Base-by-base conservation (phyloP, 2,113 vertebrate species). In the Caretta caretta region DNA sequence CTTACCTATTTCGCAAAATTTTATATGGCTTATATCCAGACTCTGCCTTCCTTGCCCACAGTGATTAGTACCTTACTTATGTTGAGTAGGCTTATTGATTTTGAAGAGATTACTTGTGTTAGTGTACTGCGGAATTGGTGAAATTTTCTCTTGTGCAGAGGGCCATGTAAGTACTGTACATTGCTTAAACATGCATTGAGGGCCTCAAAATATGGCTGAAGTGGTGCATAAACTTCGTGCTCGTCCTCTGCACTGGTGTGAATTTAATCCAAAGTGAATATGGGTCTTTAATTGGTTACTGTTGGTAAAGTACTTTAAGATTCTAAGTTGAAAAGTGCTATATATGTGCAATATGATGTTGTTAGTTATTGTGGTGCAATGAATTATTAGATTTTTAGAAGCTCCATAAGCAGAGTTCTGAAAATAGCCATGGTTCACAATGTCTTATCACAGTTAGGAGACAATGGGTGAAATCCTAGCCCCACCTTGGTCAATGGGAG, bases 141-240 rank as follows among this genome's bases (percentile, higher is more conserved):
- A 31, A 83, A 80, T 83, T 1, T 1, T 84, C 27, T 2, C 7
- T 13, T 51, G 24, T 76, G 38, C 29, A 38, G 62, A 46, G 3
- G 59, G 48, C 24, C 12, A n/a, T 86, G 42, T 88, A 51, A 76
- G 51, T 85, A 89, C 83, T n/a, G 8, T 51, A 2, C 46, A 6
- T 42, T 81, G 27, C 17, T 86, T 69, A 22, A 81, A 90, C 4
- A 83, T 3, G 9, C 6, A 89, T 3, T 88, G 56, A 78, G 29
- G 62, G 82, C 24, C 78, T 90, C 42, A 89, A 80, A 88, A 92
- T 92, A 57, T 80, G 62, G 8, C 56, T 79, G 87, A 76, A 76
- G 93, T 92, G 20, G 86, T 96, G 22, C 8, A 51, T 49, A 93
- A 35, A 42, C 16, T 89, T 90, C 76, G 20, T 82, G 27, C 53